Base-by-base conservation (phyloP, 2,113 vertebrate genomes). In the Scortum barcoo region DNA sequence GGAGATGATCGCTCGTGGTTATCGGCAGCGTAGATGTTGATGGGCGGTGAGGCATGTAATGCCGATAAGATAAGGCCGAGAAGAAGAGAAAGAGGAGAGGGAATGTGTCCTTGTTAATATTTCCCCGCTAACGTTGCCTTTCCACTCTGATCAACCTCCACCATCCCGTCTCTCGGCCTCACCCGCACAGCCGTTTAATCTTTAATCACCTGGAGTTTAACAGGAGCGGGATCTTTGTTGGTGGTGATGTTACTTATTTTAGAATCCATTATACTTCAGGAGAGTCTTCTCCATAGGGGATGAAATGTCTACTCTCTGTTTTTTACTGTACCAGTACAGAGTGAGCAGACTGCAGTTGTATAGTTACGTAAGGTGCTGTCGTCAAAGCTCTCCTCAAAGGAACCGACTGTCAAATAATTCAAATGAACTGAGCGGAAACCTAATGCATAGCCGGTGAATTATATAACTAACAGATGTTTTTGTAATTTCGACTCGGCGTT, bases 161-260 rank as follows among this genome's bases (percentile, higher is more conserved):
- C 42, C 30, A 67, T 58, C 38, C 56, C 67, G 38, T 82, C 62
- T 67, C 83, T 62, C 86, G 20, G 77, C 72, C 67, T 90, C 86
- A 67, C 68, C 72, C 66, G 33, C 75, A 81, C 78, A 86, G 75
- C 61, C 68, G 68, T 88, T 94, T 80, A 93, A 94, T 91, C 84
- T 92, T 92, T 93, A 91, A 93, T 89, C 61, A 84, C 72, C 77
- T 85, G 48, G 67, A 71, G 76, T 88, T 77, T 74, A 74, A 58
- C 85, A 72, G 76, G 54, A 67, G 48, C 71, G 73, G 72, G 62
- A 77, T 86, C 86, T 84, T 76, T 87, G 82, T 78, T 83, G 79
- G 57, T 71, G 61, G 67, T 72, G 74, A 72, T 70, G 80, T 78
- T 89, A 69, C 88, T 87, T 91, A 84, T 92, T 94, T 94, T 94